A percentile compares a stretch with the other conserved stretches of the same genome.
Conservation (phyloP, 2,113 vertebrate genomes). For the Gila orcuttii region DNA sequence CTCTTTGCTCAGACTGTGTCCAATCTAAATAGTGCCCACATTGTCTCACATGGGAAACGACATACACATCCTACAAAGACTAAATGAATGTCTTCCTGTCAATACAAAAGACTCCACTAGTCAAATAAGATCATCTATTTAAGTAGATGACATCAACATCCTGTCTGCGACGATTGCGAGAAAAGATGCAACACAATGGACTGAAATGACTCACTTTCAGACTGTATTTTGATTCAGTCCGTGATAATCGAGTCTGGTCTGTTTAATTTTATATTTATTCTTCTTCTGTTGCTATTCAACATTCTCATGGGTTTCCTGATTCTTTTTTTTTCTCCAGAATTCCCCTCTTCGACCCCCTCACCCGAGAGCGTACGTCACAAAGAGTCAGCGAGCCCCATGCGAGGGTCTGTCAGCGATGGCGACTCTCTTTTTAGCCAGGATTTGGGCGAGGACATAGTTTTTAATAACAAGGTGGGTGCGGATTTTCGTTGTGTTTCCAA, state of each 20-base stretch:
- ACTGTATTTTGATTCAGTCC: neutral
- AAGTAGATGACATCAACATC: slow-evolving; percentile 51
- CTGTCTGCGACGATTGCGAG: slow-evolving; percentile 41
- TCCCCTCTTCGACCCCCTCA: neutral
- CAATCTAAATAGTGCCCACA: slow-evolving; percentile 32
- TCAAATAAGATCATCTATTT: slow-evolving; percentile 54
- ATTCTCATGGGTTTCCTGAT: neutral
- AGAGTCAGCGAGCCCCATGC: slow-evolving; percentile 38
- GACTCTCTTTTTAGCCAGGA: slow-evolving; percentile 55
- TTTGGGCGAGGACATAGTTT: slow-evolving; percentile 51
- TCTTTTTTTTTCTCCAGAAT: slow-evolving; percentile 30
- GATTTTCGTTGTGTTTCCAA: neutral
- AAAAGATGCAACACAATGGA: slow-evolving; percentile 25
- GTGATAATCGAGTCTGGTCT: neutral
- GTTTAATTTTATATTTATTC: neutral
- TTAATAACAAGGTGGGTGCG: slow-evolving; percentile 33
- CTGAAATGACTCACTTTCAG: neutral
- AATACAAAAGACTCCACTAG: slow-evolving; percentile 22
- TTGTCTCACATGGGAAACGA: slow-evolving; percentile 21
- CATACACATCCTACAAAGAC: slow-evolving; percentile 22
- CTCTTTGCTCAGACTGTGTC: neutral
- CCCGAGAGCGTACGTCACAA: slow-evolving; percentile 17
- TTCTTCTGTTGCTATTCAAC: neutral
- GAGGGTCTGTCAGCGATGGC: slow-evolving; percentile 54
- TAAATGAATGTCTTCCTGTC: slow-evolving; percentile 52